A percentile compares a stretch with the other conserved stretches of the same genome.
Evolutionary conservation across 2,888 invertebrate genomes (phyloP).

Genomic region (Galerucella calmariensis): DNA sequence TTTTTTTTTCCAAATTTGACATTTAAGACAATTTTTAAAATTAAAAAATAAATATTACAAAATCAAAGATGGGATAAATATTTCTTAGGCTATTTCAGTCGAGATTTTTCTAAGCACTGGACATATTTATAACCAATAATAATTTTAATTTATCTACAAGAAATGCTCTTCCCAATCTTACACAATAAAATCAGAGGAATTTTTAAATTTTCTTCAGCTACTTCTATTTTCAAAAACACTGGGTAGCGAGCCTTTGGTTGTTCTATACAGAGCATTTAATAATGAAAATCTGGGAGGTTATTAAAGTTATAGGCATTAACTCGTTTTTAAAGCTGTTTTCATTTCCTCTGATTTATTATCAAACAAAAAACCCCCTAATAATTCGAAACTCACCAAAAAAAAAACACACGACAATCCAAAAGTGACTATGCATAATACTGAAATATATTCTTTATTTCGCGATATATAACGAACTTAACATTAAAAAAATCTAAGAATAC

Average conservation of each 20-base stretch:
- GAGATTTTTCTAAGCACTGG: background rate
- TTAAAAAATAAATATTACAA: background rate
- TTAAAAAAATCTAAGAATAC: constrained; percentile 18
- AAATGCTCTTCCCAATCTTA: background rate
- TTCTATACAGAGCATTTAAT: no score
- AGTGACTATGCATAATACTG: constrained; percentile 25
- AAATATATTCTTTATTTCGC: constrained; percentile 10
- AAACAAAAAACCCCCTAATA: background rate
- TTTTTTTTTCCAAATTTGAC: no score
- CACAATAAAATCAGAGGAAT: background rate
- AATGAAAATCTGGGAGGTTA: no score
- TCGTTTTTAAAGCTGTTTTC: no score
- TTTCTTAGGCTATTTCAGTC: background rate
- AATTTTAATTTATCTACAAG: background rate
- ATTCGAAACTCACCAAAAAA: background rate
- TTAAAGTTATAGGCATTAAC: no score
- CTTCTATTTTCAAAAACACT: background rate
- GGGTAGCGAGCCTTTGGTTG: no score
- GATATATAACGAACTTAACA: background rate
- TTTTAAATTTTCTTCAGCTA: background rate
- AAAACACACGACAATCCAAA: constrained; percentile 9
- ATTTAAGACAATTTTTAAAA: no score
- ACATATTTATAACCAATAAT: background rate
- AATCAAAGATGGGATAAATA: background rate
- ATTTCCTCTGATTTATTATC: background rate